Conservation (phyloP, 2,888 invertebrate species). For the Microplitis manilae region DNA sequence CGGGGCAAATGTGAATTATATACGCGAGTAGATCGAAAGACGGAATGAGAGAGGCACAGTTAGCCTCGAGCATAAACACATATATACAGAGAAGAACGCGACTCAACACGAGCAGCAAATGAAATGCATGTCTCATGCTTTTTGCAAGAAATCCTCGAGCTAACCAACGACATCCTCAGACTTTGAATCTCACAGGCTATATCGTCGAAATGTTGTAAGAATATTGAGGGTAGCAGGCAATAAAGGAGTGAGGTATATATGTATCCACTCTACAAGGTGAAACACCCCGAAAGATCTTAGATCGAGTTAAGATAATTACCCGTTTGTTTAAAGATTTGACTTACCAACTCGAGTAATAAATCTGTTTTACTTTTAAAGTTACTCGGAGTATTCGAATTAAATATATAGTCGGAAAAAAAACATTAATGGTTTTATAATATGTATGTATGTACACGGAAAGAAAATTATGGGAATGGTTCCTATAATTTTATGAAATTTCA, state of each 20-base stretch:
- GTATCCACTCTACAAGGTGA: conserved; percentile 36
- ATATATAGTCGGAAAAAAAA: background rate
- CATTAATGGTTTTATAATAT: background rate
- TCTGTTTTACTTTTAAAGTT: background rate
- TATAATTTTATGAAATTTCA: no score
- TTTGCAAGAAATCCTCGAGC: conserved; percentile 54
- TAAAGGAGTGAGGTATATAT: conserved; percentile 24
- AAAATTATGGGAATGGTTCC: no score
- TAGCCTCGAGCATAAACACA: conserved; percentile 9
- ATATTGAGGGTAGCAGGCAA: conserved; percentile 41
- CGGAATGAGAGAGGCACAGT: conserved; percentile 24
- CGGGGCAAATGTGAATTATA: conserved; percentile 22
- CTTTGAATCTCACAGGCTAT: conserved; percentile 45
- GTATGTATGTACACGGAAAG: no score
- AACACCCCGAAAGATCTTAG: conserved; percentile 61
- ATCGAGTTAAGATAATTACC: conserved; percentile 71
- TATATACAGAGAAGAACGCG: conserved; percentile 54
- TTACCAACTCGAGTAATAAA: conserved; percentile 43
- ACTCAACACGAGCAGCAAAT: conserved; percentile 63
- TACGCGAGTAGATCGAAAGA: conserved; percentile 18
- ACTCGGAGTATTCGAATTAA: background rate
- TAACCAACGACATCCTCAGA: conserved; percentile 53
- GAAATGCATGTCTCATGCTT: conserved; percentile 66
- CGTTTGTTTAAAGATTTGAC: conserved; percentile 70
- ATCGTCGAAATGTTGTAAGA: conserved; percentile 36